Conservation (phyloP, 2,888 invertebrate genomes). For the Chamaedrilus cognettii region DNA sequence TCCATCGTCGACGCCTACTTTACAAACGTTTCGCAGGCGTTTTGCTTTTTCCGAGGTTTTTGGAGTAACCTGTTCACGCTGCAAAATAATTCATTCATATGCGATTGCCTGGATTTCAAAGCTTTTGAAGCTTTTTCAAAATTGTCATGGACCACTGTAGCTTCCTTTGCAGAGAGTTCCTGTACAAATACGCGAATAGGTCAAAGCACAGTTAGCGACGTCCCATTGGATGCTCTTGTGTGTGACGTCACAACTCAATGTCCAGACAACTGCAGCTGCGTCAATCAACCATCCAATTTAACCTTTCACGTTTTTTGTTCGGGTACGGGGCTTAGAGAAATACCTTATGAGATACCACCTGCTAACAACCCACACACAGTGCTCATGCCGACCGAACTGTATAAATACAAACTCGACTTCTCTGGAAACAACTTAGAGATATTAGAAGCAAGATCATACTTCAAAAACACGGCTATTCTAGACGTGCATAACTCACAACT, state of each 20-base stretch:
- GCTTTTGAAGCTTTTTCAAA: too few species aligned
- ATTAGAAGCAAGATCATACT: neutral
- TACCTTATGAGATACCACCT: neutral
- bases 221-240: neutral
- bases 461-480: neutral
- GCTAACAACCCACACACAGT: neutral
- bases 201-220: neutral
- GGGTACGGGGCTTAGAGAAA: neutral
- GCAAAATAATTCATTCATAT: neutral
- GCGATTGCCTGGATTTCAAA: neutral
- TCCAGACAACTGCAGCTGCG: neutral
- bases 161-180: too few species aligned
- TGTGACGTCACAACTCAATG: neutral
- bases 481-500: neutral
- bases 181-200: too few species aligned
- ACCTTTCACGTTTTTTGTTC: neutral
- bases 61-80: neutral
- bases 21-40: neutral
- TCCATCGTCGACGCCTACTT: neutral
- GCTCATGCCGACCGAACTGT: neutral
- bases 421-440: neutral
- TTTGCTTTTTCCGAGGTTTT: neutral
- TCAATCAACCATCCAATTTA: neutral
- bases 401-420: neutral
- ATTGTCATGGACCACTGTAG: neutral